A percentile compares a stretch with the other conserved stretches of the same genome.
These are phyloP conservation scores for Callyntrura guangdongensis DNA, from an alignment of 2,888 invertebrate genomes.

Conservation along the genomic window DNA sequence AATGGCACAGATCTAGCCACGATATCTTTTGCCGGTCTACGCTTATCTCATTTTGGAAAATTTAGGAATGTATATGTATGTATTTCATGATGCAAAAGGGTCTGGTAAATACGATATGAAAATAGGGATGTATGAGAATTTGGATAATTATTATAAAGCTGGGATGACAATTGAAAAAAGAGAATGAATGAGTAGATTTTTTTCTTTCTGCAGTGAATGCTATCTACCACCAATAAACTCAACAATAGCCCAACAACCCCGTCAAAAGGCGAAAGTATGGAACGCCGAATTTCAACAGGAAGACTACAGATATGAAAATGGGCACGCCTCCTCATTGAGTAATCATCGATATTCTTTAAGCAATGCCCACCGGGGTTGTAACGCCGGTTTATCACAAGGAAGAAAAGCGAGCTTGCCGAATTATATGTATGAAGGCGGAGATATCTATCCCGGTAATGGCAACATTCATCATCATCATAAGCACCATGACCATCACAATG, in stretches of 20 bases:
- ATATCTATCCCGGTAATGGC: not conserved
- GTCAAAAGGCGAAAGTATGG: constrained; percentile 75
- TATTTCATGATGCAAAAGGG: no score
- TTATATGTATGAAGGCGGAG: constrained; percentile 66
- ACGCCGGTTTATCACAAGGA: constrained; percentile 1
- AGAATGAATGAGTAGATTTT: no score
- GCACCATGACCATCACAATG: constrained; percentile 40
- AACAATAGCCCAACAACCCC: constrained; percentile 77
- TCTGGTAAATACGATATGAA: not conserved
- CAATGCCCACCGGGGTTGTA: not conserved
- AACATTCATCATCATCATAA: constrained; percentile 21
- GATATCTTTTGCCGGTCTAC: no score
- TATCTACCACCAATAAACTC: constrained; percentile 82
- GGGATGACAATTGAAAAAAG: no score
- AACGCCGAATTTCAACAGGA: constrained; percentile 71
- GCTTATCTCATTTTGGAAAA: no score
- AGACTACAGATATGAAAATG: constrained; percentile 72
- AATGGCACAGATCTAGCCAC: no score
- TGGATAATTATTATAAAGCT: no score
- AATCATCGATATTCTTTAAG: constrained; percentile 20
- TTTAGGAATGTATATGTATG: no score
- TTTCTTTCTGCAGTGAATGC: constrained; percentile 77
- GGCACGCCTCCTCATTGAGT: not conserved
- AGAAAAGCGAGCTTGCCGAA: constrained; percentile 72
- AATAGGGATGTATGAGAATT: no score